phyloP scores from a whole-genome alignment of 1,140 invertebrate species.

The Pteromalus puparum region DNA sequence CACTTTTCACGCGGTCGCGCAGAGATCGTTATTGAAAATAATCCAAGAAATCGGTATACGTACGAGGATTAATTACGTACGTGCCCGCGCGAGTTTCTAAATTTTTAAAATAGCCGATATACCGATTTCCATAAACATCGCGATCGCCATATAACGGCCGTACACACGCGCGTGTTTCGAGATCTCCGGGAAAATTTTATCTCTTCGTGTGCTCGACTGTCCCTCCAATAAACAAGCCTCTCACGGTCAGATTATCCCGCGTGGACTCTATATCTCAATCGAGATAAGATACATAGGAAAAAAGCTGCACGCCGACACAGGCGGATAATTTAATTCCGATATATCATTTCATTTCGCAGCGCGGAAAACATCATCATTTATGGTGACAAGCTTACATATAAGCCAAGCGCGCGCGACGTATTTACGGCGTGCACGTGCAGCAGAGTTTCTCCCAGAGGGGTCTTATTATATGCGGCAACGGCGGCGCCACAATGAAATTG shows the following conservation, averaged over 20 bases:
- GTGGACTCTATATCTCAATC: background rate
- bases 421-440: conserved; percentile 34
- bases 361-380: conserved; percentile 2
- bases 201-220: too few species aligned
- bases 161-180: background rate
- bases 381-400: background rate
- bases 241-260: background rate
- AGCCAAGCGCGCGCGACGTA: background rate
- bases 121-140: background rate
- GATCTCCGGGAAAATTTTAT: background rate
- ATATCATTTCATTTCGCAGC: background rate
- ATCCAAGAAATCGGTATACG: too few species aligned
- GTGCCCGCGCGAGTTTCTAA: background rate
- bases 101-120: background rate
- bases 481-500: conserved; percentile 21
- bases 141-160: background rate
- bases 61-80: too few species aligned
- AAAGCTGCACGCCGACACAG: background rate
- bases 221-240: background rate
- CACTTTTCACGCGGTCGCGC: too few species aligned
- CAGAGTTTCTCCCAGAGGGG: conserved; percentile 14
- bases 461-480: background rate
- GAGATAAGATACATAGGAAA: background rate
- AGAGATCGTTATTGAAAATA: too few species aligned
- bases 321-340: conserved; percentile 25